Conservation (phyloP, 2,888 invertebrate genomes). For the Cynaeus angustus region DNA sequence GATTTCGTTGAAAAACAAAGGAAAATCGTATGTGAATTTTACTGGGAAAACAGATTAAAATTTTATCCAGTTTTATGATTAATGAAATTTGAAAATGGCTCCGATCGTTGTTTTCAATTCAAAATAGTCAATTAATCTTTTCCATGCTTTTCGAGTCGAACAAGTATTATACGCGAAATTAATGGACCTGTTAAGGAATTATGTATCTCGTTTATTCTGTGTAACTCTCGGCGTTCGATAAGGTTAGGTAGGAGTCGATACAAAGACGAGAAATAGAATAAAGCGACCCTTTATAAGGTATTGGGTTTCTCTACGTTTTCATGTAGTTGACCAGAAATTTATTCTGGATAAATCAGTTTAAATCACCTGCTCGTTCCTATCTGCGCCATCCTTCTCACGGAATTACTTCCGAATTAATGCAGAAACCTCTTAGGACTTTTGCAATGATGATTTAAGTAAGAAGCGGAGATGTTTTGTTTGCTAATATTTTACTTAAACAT, state of each 20-base stretch:
- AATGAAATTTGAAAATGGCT: constrained; percentile 33
- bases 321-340: constrained; percentile 44
- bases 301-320: constrained; percentile 49
- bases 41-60: not conserved
- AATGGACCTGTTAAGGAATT: constrained; percentile 41
- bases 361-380: constrained; percentile 28
- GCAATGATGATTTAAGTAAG: constrained; percentile 26
- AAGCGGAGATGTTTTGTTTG: constrained; percentile 2
- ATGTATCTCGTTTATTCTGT: constrained; percentile 40
- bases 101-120: constrained; percentile 29
- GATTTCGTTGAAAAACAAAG: constrained; percentile 1
- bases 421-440: constrained; percentile 13
- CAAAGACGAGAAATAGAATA: constrained; percentile 49
- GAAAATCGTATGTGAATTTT: not conserved
- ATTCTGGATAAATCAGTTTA: constrained; percentile 18
- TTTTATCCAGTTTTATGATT: constrained; percentile 30
- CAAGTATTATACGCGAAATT: constrained; percentile 27
- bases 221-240: constrained; percentile 42
- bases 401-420: constrained; percentile 23
- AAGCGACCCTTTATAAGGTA: constrained; percentile 49
- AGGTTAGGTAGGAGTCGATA: constrained; percentile 47
- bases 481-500: constrained; percentile 1
- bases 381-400: constrained; percentile 9
- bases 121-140: constrained; percentile 30
- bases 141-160: constrained; percentile 21